phyloP scores from a whole-genome alignment of 1,140 invertebrate genomes.

The Aphidius ervi region DNA sequence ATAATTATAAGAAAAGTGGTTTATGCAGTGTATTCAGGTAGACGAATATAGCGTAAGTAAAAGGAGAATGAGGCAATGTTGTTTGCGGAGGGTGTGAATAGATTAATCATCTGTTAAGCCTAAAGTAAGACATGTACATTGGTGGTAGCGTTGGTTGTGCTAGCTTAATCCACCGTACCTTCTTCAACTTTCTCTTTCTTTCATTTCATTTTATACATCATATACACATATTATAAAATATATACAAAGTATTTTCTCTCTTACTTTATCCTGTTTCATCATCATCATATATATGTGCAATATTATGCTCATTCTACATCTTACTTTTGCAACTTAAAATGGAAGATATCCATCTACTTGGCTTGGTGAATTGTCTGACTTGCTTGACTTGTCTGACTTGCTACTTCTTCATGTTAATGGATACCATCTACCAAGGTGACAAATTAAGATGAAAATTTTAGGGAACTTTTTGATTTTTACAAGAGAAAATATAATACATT shows the following conservation, averaged over 20 bases:
- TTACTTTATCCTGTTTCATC: slow-evolving; percentile 1
- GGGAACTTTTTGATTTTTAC: no score
- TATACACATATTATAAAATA: background rate
- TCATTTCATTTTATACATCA: slow-evolving; percentile 1
- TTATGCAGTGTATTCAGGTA: no score
- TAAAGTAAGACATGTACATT: slow-evolving; percentile 36
- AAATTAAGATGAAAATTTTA: slow-evolving; percentile 29
- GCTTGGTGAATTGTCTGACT: slow-evolving; percentile 14
- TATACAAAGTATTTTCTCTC: slow-evolving; percentile 10
- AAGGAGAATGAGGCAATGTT: slow-evolving; percentile 20
- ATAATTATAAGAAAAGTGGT: no score
- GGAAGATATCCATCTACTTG: slow-evolving; percentile 8
- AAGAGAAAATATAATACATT: no score
- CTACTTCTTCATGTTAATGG: slow-evolving; percentile 24
- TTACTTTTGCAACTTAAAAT: slow-evolving; percentile 4
- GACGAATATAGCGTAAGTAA: background rate
- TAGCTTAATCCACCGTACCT: slow-evolving; percentile 19
- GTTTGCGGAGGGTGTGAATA: slow-evolving; percentile 44
- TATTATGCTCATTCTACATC: background rate
- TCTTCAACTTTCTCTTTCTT: background rate
- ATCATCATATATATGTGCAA: background rate
- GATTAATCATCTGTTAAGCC: slow-evolving; percentile 50
- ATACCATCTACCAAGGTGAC: slow-evolving; percentile 23
- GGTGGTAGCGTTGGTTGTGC: slow-evolving; percentile 30
- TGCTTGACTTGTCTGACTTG: slow-evolving; percentile 7